Evolutionary conservation across 2,113 vertebrate genomes (phyloP), one percentile per base, ranked within the genome.

Genomic region (Indri indri): DNA sequence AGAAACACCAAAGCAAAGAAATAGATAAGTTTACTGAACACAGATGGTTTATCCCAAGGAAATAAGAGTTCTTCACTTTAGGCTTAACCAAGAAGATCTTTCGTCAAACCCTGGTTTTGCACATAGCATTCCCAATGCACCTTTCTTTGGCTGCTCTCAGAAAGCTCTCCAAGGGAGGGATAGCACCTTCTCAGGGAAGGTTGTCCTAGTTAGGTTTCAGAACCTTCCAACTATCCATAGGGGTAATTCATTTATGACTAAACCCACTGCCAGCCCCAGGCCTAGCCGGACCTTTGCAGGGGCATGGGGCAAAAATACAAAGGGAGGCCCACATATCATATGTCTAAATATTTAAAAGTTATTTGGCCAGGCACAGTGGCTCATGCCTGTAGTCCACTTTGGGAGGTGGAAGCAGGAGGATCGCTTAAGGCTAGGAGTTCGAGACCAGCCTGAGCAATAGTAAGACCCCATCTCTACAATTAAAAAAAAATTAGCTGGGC

Each of bases 121-220:
- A 50, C 12, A 27, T 16, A 50, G 2, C 23, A 5, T 8, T 7
- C 37, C 54, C 63, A 45, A 1, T 2, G 4, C 2, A 2, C 30
- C 57, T 71, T 66, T 77, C 45, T 30, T 50, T 22, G 25, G 37
- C 30, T 40, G 23, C 77, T 40, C 63, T 88, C 30, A 63, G 37
- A 45, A 63, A 27, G 2, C 14, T 47, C 25, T 37, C 34, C 34
- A 2, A 37, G 34, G 34, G 22, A 66, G 30, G 5, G 3, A 5
- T 23, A 9, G 16, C 17, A 14, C 27, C 17, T 83, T 59, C 76
- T 66, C 89, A 50, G 63, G 45, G 20, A 66, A 32, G 61, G 11
- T 16, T 88, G 1, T 11, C 66, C 52, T 37, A 66, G 34, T 34
- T 17, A 16, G 66, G 25, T 30, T 59, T 32, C 66, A 90, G 81